Conservation (phyloP, 2,888 invertebrate species). For the Bimastos eiseni region DNA sequence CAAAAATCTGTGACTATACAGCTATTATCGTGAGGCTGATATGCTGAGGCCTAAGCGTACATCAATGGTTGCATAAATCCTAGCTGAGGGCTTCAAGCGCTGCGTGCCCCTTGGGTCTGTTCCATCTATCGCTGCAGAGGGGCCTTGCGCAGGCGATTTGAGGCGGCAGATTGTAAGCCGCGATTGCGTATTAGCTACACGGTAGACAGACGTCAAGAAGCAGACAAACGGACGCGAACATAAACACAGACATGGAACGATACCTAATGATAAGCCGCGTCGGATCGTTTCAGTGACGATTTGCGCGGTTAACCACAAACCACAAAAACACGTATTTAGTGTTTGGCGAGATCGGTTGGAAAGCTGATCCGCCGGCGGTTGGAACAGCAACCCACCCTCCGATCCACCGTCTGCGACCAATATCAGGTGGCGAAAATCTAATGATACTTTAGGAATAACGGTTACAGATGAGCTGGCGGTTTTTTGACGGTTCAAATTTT, state of each 20-base stretch:
- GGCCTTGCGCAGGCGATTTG: background rate
- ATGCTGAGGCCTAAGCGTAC: background rate
- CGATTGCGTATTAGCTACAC: background rate
- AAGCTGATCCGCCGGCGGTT: background rate
- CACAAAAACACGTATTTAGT: background rate
- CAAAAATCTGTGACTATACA: background rate
- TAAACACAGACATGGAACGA: background rate
- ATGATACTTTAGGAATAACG: background rate
- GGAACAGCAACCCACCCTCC: background rate
- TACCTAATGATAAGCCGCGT: background rate
- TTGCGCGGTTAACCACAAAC: constrained; percentile 13
- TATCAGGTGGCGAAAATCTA: background rate
- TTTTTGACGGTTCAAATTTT: background rate
- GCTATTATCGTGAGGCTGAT: background rate
- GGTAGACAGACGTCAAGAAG: background rate
- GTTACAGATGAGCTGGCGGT: background rate
- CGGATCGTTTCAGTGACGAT: constrained; percentile 13
- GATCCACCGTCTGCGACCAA: background rate
- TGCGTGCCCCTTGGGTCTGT: background rate
- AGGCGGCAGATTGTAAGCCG: background rate
- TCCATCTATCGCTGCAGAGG: background rate
- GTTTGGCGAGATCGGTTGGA: background rate
- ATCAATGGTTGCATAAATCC: constrained; percentile 6
- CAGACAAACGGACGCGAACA: background rate
- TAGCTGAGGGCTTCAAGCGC: background rate